Evolutionary conservation across 2,113 vertebrate genomes (phyloP).

Genomic region (Pelodiscus sinensis): DNA sequence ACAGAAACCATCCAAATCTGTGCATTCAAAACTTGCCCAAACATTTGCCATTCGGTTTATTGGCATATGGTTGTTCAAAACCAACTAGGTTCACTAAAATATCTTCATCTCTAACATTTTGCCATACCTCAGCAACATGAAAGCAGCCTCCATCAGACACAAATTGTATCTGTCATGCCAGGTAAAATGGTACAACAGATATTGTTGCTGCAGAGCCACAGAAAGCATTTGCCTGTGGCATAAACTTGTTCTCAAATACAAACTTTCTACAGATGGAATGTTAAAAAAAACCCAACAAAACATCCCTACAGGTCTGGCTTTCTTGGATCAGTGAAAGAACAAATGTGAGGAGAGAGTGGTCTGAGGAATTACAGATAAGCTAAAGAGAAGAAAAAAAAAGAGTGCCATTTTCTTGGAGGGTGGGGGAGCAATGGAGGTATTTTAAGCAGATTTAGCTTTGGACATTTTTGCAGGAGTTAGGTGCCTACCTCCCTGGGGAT

Average conservation of each 20-base stretch:
- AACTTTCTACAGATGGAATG: neutral
- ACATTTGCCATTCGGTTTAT: neutral
- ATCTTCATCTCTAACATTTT: rapidly evolving
- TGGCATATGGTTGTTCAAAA: rapidly evolving
- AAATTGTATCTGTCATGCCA: neutral
- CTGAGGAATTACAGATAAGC: neutral
- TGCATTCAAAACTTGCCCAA: neutral
- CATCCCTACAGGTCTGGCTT: neutral
- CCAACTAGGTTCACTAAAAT: neutral
- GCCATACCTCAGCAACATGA: neutral
- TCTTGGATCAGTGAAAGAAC: rapidly evolving
- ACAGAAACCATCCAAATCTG: neutral
- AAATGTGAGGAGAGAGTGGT: neutral
- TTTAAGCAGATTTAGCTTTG: rapidly evolving
- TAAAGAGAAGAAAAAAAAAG: neutral
- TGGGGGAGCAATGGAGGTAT: neutral
- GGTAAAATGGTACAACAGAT: neutral
- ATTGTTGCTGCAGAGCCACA: neutral
- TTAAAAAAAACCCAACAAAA: neutral
- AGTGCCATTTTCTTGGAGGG: neutral
- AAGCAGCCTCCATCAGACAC: neutral
- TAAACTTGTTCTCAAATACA: neutral
- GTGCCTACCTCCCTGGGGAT: neutral
- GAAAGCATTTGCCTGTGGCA: neutral
- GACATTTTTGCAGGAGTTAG: neutral